Evolutionary conservation across 2,888 invertebrate species (phyloP), one percentile per base, ranked within the genome.

Genomic region (Rhopalosiphum nymphaeae): DNA sequence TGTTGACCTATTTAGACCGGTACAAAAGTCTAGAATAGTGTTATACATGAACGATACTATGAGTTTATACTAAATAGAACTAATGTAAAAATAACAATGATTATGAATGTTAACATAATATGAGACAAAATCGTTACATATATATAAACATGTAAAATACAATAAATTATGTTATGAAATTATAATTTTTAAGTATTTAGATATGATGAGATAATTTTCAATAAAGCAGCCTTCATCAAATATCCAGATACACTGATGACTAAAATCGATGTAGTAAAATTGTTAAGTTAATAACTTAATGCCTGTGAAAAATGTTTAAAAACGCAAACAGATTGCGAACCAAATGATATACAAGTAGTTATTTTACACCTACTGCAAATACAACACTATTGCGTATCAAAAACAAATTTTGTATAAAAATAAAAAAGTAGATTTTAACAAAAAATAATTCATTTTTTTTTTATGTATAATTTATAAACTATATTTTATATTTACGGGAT

Each of bases 1-100:
- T 93, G 42, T 84, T 93, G 93, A 93, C 93, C 93, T 90, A 93
- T 93, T 89, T 93, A 88, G 36, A 92, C 67, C 36, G 42, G n/a
- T 57, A 57, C 21, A 36, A 61, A 53, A 16, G 67, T 92, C 87
- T 49, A 88, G 87, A 67, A 90, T 57, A 44, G 57, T 88, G 13
- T 53, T 53, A 36, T 78, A 36, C 36, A 78, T 36, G 21, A 21
- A 78, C 36, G 21, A 78, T 78, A 78, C 36, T 78, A 78, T 2
- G 21, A 21, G 78, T 78, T 36, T 5, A 36, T 7, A 78, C 56
- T 49, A 78, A 26, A 29, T 36, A 78, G 3, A 78, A 78, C 78
- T 78, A 36, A 21, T 21, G 7, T 3, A 78, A 36, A 87, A n/a
- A 36, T 26, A 44, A 86, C 16, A 86, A 29, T 44, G 86, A 46